These are phyloP conservation scores for Acholoe squamosa DNA, from an alignment of 2,888 invertebrate species.

Conservation along the genomic window DNA sequence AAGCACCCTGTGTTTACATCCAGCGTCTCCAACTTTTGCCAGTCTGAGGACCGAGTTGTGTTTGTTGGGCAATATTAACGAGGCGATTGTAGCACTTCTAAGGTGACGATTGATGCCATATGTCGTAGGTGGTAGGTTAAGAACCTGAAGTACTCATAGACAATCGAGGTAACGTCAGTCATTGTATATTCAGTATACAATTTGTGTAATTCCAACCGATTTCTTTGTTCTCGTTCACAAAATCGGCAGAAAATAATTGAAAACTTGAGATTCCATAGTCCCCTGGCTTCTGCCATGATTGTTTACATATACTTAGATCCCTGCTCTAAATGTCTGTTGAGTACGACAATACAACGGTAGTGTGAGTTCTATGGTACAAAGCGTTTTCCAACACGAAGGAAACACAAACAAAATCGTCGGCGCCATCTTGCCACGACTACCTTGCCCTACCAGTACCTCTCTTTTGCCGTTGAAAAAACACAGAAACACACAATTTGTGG, in stretches of 20 bases:
- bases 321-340: not conserved
- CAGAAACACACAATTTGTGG: not conserved
- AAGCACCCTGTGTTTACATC: conserved; percentile 52
- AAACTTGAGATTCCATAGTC: not conserved
- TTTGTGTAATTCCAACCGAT: not conserved
- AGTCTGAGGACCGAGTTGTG: not conserved
- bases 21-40: conserved; percentile 10
- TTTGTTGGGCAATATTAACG: not conserved
- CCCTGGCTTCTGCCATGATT: not conserved
- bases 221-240: not conserved
- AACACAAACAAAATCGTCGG: not conserved
- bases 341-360: not conserved
- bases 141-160: no score
- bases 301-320: not conserved
- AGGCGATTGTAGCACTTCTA: not conserved
- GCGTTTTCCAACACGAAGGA: conserved; percentile 36
- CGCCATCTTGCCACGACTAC: conserved; percentile 44
- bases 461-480: not conserved
- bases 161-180: not conserved
- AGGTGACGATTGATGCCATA: no score
- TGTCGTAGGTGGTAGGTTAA: no score
- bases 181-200: not conserved
- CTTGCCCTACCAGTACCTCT: not conserved
- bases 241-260: not conserved
- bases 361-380: not conserved